phyloP scores from a whole-genome alignment of 2,113 vertebrate genomes.

The Salvator merianae region DNA sequence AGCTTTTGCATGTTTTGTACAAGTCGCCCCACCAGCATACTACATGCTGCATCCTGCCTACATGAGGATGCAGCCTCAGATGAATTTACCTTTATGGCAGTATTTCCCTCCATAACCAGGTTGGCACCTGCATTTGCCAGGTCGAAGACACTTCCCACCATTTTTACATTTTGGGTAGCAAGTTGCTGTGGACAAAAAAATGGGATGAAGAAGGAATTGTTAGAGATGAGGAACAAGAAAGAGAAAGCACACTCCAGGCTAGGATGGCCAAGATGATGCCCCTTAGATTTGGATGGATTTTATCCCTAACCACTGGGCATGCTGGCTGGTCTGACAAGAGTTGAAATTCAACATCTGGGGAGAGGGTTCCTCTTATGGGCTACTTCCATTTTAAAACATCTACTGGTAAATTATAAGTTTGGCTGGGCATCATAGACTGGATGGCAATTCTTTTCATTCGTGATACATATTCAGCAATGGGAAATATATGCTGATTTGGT shows the following conservation, averaged over 20 bases:
- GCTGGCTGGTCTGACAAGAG: background rate
- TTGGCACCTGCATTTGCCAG: constrained; percentile 86
- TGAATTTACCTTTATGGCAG: constrained; percentile 83
- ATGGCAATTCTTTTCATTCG: background rate
- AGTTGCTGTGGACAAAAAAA: constrained; percentile 55
- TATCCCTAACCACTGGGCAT: background rate
- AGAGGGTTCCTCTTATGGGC: background rate
- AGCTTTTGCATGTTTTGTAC: background rate
- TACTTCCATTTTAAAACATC: background rate
- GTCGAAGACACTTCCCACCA: constrained; percentile 82
- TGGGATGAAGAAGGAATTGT: constrained; percentile 6
- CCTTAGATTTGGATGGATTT: background rate
- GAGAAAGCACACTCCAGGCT: background rate
- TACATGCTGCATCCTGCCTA: no score
- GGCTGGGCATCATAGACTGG: background rate
- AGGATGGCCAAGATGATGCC: background rate
- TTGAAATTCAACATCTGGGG: background rate
- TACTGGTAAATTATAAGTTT: background rate
- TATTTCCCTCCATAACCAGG: constrained; percentile 83
- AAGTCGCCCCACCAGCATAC: background rate
- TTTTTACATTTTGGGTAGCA: constrained; percentile 90
- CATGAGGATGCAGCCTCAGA: background rate
- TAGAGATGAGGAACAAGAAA: background rate
- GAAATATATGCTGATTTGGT: background rate
- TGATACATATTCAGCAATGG: background rate